phyloP scores from a whole-genome alignment of 2,113 vertebrate genomes.

The Limnothrissa miodon region DNA sequence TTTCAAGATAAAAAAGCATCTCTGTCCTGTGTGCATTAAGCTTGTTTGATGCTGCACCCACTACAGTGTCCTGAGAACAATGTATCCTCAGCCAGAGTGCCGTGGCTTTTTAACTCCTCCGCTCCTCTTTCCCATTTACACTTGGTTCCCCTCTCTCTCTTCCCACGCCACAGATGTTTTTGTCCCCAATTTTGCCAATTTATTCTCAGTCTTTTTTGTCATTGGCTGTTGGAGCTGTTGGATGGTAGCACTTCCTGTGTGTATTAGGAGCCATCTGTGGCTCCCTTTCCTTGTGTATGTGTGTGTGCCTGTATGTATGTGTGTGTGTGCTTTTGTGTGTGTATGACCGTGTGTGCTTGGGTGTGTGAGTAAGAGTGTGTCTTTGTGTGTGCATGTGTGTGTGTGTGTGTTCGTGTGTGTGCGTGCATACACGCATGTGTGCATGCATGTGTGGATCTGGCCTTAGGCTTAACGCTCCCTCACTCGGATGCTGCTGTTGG shows the following conservation, averaged over 20 bases:
- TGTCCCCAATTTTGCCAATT: slow-evolving; percentile 58
- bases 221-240: not conserved
- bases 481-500: slow-evolving; percentile 23
- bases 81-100: not conserved
- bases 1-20: not conserved
- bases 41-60: not conserved
- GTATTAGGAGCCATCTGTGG: slow-evolving; percentile 66
- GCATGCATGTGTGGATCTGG: slow-evolving; percentile 3
- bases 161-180: slow-evolving; percentile 49
- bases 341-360: not conserved
- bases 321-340: no score
- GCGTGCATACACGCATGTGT: no score
- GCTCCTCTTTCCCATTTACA: not conserved
- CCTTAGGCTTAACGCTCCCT: slow-evolving; percentile 28
- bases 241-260: slow-evolving; percentile 41
- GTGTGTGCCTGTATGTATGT: not conserved
- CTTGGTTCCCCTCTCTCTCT: slow-evolving; percentile 32
- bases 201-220: slow-evolving; percentile 31
- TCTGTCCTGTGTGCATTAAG: slow-evolving; percentile 13
- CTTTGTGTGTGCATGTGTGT: not conserved
- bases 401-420: slow-evolving; percentile 10
- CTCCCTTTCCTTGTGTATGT: slow-evolving; percentile 34
- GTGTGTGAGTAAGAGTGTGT: slow-evolving; percentile 13
- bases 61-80: not conserved
- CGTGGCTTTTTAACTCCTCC: not conserved